Conservation (phyloP, 2,888 invertebrate genomes). For the Listrodromus nycthemerus region DNA sequence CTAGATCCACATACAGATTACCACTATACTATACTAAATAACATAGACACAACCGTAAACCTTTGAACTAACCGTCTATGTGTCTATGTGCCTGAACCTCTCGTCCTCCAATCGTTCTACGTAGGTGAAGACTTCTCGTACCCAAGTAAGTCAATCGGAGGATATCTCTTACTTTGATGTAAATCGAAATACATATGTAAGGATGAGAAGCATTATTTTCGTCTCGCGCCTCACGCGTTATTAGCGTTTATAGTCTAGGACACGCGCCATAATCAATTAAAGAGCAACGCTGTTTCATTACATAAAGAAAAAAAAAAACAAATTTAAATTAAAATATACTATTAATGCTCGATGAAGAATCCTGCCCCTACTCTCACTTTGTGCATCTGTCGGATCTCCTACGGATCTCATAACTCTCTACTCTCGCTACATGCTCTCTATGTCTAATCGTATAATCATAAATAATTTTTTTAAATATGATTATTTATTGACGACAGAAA, state of each 20-base stretch:
- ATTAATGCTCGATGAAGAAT: slow-evolving; percentile 58
- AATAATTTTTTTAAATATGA: not conserved
- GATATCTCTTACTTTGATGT: slow-evolving; percentile 69
- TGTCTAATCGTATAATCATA: not conserved
- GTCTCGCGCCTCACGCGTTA: slow-evolving; percentile 53
- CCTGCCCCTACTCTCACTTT: slow-evolving; percentile 37
- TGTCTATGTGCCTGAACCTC: slow-evolving; percentile 83
- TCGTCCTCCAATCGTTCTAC: slow-evolving; percentile 79
- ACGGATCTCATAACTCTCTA: not conserved
- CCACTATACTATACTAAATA: slow-evolving; percentile 54
- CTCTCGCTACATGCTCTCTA: not conserved
- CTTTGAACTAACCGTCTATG: slow-evolving; percentile 76
- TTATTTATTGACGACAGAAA: slow-evolving; percentile 14
- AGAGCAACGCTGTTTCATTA: slow-evolving; percentile 75
- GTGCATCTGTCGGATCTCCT: slow-evolving; percentile 56
- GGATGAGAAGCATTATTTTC: slow-evolving; percentile 58
- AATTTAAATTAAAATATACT: slow-evolving; percentile 40
- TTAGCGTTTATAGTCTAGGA: slow-evolving; percentile 70
- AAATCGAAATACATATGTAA: slow-evolving; percentile 66
- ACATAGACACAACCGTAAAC: slow-evolving; percentile 62
- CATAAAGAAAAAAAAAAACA: slow-evolving; percentile 3
- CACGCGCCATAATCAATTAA: slow-evolving; percentile 76
- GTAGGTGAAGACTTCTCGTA: slow-evolving; percentile 88
- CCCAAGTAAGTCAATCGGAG: slow-evolving; percentile 87
- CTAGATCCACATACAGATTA: slow-evolving; percentile 28